Evolutionary conservation across 2,113 vertebrate species (phyloP).

Genomic region (Podarcis cretensis): DNA sequence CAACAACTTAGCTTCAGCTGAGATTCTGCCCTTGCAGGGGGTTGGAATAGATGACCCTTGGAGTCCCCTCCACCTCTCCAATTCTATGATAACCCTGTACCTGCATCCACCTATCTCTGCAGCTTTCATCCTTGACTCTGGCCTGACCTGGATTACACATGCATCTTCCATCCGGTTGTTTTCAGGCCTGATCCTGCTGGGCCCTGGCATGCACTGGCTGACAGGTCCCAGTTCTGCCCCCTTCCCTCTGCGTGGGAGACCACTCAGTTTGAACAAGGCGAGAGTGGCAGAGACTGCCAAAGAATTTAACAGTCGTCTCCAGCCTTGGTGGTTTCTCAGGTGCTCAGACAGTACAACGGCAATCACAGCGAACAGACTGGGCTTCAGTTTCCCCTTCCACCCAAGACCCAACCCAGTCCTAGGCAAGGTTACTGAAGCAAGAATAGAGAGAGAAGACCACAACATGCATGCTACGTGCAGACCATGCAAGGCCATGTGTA

Average conservation of each 20-base stretch:
- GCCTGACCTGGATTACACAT: background rate
- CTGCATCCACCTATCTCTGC: background rate
- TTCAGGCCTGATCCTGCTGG: background rate
- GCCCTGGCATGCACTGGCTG: background rate
- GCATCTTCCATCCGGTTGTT: background rate
- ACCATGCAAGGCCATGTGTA: background rate
- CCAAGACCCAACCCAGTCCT: background rate
- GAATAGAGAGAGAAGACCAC: background rate
- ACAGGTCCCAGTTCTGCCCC: background rate
- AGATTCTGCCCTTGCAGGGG: too few species aligned
- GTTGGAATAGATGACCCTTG: too few species aligned
- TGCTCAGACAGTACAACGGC: background rate
- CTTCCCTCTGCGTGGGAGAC: background rate
- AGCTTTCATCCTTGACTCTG: background rate
- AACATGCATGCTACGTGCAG: constrained; percentile 5
- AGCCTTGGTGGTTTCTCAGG: background rate
- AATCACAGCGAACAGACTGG: background rate
- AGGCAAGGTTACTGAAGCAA: background rate
- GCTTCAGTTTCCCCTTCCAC: background rate
- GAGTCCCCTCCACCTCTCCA: too few species aligned
- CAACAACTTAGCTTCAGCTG: too few species aligned
- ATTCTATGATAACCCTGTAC: background rate
- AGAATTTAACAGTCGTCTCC: background rate
- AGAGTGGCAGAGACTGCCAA: background rate
- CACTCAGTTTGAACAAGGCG: background rate